Base-by-base conservation (phyloP, 1,140 invertebrate species). In the Drosophila nigrodunni region DNA sequence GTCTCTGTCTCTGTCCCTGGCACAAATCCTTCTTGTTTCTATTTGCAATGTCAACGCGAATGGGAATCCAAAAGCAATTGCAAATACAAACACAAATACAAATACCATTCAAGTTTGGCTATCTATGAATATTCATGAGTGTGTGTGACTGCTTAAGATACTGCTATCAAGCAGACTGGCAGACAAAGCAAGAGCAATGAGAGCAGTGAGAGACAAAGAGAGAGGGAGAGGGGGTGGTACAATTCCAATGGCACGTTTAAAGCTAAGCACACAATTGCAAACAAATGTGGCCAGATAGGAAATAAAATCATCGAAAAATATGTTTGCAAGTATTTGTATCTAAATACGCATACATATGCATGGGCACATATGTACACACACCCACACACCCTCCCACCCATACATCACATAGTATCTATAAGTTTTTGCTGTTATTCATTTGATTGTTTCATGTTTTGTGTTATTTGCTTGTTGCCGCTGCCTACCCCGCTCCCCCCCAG, bases 111-210 rank as follows among this genome's bases (percentile, higher is more conserved):
- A 54, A 55, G 15, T 46, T 35, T 74, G 76, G 62, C 68, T 70
- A 62, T 62, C 77, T 74, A 86, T 88, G 80, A 88, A 88, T 87
- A 88, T 87, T 88, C 87, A 88, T 88, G 83, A 83, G 68, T 78
- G 58, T 80, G 76, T 77, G 39, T 64, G 80, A 82, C 62, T 82
- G 76, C 82, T 82, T 82, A 79, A 86, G 82, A 78, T 77, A 88
- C 83, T 82, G 72, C 66, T 55, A 30, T 30, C 25, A 30, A 30
- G 25, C 25, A 30, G 25, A 0, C 18, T 21, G 18, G 3, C 25
- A 30, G 60, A 82, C 80, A 81, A 58, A 58, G 47, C n/a, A 30
- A 67, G 5, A 52, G 44, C 50, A 44, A 59, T n/a, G n/a, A n/a
- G n/a, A 50, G 21, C 21, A 47, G 25, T n/a, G 25, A 7, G 11